phyloP scores from a whole-genome alignment of 2,888 invertebrate genomes.

The Arge pagana region DNA sequence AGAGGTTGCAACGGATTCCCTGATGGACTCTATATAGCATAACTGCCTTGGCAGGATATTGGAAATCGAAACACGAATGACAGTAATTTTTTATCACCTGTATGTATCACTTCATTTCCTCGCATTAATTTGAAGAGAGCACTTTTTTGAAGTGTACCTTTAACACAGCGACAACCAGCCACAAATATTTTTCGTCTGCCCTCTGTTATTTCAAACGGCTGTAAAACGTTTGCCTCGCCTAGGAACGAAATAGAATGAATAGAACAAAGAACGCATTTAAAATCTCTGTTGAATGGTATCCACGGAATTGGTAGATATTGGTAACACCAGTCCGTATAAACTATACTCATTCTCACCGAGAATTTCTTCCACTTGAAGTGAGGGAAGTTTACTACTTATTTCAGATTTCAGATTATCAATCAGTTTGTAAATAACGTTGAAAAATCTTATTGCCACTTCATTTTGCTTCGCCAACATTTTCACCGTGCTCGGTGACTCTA shows the following conservation, averaged over 20 bases:
- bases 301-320: neutral
- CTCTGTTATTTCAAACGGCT: conserved; percentile 80
- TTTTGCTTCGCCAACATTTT: conserved; percentile 61
- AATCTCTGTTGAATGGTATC: conserved; percentile 13
- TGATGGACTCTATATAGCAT: too few species aligned
- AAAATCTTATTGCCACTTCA: conserved; percentile 66
- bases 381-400: conserved; percentile 74
- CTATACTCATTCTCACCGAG: conserved; percentile 64
- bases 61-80: too few species aligned
- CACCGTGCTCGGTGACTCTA: conserved; percentile 62
- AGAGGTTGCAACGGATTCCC: too few species aligned
- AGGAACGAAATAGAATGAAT: conserved; percentile 24
- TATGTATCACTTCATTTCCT: conserved; percentile 67
- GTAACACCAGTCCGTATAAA: neutral
- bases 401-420: conserved; percentile 86
- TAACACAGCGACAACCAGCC: conserved; percentile 85
- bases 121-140: conserved; percentile 72
- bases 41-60: too few species aligned
- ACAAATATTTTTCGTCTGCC: conserved; percentile 81
- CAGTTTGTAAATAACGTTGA: conserved; percentile 92
- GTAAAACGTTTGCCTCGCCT: conserved; percentile 85
- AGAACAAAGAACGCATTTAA: neutral
- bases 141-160: conserved; percentile 74
- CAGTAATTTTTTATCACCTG: conserved; percentile 72
- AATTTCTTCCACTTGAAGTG: conserved; percentile 74